Evolutionary conservation across 2,888 invertebrate genomes (phyloP).

Genomic region (Amphimallon solstitiale): DNA sequence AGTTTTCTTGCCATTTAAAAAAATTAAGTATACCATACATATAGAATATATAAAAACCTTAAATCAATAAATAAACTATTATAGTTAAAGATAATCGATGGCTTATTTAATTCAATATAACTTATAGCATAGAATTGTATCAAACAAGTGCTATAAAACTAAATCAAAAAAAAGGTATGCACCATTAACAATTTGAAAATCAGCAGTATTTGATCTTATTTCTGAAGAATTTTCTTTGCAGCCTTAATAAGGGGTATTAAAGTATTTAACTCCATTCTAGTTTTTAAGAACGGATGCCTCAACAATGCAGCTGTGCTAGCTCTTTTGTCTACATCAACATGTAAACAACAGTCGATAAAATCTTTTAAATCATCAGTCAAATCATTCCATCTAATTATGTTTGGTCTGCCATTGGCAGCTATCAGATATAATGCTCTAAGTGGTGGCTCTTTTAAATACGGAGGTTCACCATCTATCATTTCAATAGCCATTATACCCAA

Average conservation of each 20-base stretch:
- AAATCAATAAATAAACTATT: too few species aligned
- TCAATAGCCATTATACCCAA: slow-evolving; percentile 98
- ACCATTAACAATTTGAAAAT: slow-evolving; percentile 15
- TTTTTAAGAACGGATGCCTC: slow-evolving; percentile 80
- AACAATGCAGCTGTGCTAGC: slow-evolving; percentile 82
- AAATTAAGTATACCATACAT: background rate
- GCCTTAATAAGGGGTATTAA: slow-evolving; percentile 91
- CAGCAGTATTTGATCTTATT: slow-evolving; percentile 53
- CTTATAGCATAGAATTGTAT: too few species aligned
- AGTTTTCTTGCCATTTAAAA: too few species aligned
- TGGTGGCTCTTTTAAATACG: slow-evolving; percentile 95
- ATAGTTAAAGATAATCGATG: too few species aligned
- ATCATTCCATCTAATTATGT: slow-evolving; percentile 84
- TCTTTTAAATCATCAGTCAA: slow-evolving; percentile 81
- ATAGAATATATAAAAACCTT: too few species aligned
- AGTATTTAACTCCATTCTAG: slow-evolving; percentile 82
- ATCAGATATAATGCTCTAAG: slow-evolving; percentile 92
- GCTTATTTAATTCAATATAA: too few species aligned
- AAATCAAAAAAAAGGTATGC: background rate
- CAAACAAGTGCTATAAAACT: background rate
- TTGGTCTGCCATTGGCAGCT: slow-evolving; percentile 94
- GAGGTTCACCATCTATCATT: slow-evolving; percentile 97
- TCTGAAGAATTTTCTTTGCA: slow-evolving; percentile 85
- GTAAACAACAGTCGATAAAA: slow-evolving; percentile 88
- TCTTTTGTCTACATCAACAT: slow-evolving; percentile 82